Base-by-base conservation (phyloP, 2,888 invertebrate species). In the Eulithis testata region DNA sequence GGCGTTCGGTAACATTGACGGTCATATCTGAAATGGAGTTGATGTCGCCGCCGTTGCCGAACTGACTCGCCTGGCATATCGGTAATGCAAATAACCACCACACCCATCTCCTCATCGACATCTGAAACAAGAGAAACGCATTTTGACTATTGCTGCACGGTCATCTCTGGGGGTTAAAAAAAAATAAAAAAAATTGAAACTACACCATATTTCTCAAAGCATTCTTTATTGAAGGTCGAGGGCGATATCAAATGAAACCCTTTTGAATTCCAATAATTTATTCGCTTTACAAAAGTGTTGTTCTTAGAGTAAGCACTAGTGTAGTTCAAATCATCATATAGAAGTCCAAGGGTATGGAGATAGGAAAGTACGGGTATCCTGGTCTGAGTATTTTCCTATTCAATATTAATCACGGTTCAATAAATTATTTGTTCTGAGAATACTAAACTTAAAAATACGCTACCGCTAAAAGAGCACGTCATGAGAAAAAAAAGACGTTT, bases 211-310 rank as follows among this genome's bases (percentile, higher is more conserved):
- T 89, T 90, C 81, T 82, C 76, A 86, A 88, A 68, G 80, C 79
- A 79, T 79, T 86, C 90, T 93, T 93, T 93, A 93, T 93, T 91
- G 78, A 75, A 87, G 89, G 88, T 83, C 75, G 77, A 84, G 80
- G 87, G 85, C 83, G 83, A 84, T 76, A 78, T 88, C 83, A 93
- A 93, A 93, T 92, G 90, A 92, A 93, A 93, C 90, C 91, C 91
- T 86, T 88, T 77, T 65, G 80, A 81, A 77, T 87, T 87, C 80
- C 75, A 91, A 84, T 83, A 68, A 73, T 90, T 90, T 90, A 89
- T 90, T 90, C 47, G 69, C 75, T 81, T 80, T 74, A 87, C 87
- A 89, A 79, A 78, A 66, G 71, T 72, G 64, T 70, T 71, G 68
- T 68, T 69, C 60, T 69, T 72, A 73, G 59, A 74, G 72, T 73